Conservation (phyloP, 2,888 invertebrate genomes). For the Microplitis manilae region DNA sequence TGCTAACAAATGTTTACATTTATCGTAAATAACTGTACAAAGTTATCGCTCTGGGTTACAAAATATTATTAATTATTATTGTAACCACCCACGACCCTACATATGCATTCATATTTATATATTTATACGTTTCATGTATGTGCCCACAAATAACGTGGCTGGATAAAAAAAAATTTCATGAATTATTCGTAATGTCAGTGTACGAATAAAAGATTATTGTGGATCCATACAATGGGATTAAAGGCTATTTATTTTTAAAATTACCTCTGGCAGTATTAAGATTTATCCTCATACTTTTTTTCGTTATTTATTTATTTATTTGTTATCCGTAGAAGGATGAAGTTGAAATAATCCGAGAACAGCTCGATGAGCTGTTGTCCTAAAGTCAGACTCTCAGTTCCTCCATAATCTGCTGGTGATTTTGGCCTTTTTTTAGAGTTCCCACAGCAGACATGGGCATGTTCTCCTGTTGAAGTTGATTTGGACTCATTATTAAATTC, state of each 20-base stretch:
- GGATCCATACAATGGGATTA: slow-evolving; percentile 25
- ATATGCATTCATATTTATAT: slow-evolving; percentile 16
- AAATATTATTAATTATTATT: not conserved
- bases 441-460: slow-evolving; percentile 82
- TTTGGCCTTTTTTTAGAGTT: slow-evolving; percentile 79
- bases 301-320: not conserved
- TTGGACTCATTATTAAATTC: slow-evolving; percentile 74
- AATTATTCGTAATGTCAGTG: slow-evolving; percentile 16
- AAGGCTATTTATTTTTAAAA: slow-evolving; percentile 30
- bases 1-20: slow-evolving; percentile 33
- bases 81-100: not conserved
- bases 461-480: slow-evolving; percentile 81
- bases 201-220: slow-evolving; percentile 23
- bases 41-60: slow-evolving; percentile 16
- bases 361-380: slow-evolving; percentile 55
- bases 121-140: slow-evolving; percentile 12
- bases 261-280: slow-evolving; percentile 21
- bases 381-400: slow-evolving; percentile 86
- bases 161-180: slow-evolving; percentile 26
- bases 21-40: slow-evolving; percentile 39
- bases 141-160: slow-evolving; percentile 33
- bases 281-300: not conserved
- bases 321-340: not conserved
- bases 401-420: slow-evolving; percentile 78
- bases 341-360: slow-evolving; percentile 38